Evolutionary conservation across 1,140 invertebrate species (phyloP).

Genomic region (Neuroterus valhalla): DNA sequence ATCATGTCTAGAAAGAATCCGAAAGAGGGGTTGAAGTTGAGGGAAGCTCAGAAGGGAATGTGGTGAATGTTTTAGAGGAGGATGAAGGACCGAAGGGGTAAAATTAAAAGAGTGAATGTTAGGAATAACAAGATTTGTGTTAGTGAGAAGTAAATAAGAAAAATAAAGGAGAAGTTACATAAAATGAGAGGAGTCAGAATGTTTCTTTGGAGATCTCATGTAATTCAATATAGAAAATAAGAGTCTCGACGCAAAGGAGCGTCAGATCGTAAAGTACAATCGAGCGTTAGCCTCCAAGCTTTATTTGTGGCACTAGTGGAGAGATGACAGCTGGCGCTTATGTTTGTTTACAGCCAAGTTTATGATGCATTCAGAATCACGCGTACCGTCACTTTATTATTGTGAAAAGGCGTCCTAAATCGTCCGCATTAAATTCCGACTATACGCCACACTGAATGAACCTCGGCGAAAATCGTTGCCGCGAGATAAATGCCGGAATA

Average conservation of each 20-base stretch:
- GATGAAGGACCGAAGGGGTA: no score
- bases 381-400: slow-evolving; percentile 19
- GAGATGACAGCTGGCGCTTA: slow-evolving; percentile 27
- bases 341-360: slow-evolving; percentile 31
- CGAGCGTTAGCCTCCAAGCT: slow-evolving; percentile 7
- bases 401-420: slow-evolving; percentile 21
- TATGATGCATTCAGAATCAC: slow-evolving; percentile 27
- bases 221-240: no score
- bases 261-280: slow-evolving; percentile 15
- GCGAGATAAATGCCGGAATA: slow-evolving; percentile 9
- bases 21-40: no score
- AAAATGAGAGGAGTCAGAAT: no score
- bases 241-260: not conserved
- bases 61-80: no score
- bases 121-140: no score
- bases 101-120: no score
- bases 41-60: no score
- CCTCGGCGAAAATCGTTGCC: slow-evolving; percentile 4
- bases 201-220: no score
- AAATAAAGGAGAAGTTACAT: no score
- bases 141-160: no score
- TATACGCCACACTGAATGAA: not conserved
- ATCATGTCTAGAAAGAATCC: no score
- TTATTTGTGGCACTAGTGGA: slow-evolving; percentile 25
- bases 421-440: slow-evolving; percentile 14